phyloP scores from a whole-genome alignment of 92 coral and sea anemone species.

The Siderastrea radians region DNA sequence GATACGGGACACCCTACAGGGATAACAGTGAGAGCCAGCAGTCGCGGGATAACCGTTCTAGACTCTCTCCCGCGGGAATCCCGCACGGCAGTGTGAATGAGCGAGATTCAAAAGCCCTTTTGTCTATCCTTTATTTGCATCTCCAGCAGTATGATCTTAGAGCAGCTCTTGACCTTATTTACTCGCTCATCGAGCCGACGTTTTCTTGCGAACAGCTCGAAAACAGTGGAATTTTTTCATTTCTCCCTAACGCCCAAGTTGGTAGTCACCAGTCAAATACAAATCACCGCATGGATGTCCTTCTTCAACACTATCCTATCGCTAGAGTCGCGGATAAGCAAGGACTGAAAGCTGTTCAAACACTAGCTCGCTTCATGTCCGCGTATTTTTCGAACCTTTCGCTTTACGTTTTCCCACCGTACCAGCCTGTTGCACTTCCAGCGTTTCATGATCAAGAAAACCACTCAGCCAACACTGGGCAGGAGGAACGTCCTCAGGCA shows the following conservation, averaged over 20 bases:
- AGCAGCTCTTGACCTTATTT: conserved; percentile 87
- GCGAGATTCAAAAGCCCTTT: conserved; percentile 74
- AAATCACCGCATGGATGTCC: conserved; percentile 66
- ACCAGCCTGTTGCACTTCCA: conserved; percentile 76
- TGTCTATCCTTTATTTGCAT: conserved; percentile 85
- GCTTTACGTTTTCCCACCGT: conserved; percentile 83
- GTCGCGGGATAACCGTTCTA: conserved; percentile 11
- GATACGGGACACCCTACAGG: conserved; percentile 17
- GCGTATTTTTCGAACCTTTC: conserved; percentile 95
- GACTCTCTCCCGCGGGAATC: conserved; percentile 25
- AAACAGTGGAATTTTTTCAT: conserved; percentile 59
- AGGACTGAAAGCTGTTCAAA: conserved; percentile 86
- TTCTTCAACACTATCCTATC: conserved; percentile 83
- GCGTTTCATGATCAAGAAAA: conserved; percentile 63
- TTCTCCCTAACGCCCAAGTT: conserved; percentile 56
- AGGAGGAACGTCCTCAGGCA: conserved; percentile 43
- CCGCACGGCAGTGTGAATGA: conserved; percentile 38
- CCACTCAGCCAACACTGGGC: conserved; percentile 15
- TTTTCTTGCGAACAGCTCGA: conserved; percentile 62
- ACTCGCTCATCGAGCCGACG: conserved; percentile 83
- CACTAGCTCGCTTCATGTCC: conserved; percentile 91
- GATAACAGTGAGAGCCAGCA: conserved; percentile 2
- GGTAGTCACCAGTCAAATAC: conserved; percentile 63
- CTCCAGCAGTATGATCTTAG: conserved; percentile 90
- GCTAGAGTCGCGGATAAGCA: conserved; percentile 84